Evolutionary conservation across 2,113 vertebrate genomes (phyloP).

Genomic region (Otus sunia): DNA sequence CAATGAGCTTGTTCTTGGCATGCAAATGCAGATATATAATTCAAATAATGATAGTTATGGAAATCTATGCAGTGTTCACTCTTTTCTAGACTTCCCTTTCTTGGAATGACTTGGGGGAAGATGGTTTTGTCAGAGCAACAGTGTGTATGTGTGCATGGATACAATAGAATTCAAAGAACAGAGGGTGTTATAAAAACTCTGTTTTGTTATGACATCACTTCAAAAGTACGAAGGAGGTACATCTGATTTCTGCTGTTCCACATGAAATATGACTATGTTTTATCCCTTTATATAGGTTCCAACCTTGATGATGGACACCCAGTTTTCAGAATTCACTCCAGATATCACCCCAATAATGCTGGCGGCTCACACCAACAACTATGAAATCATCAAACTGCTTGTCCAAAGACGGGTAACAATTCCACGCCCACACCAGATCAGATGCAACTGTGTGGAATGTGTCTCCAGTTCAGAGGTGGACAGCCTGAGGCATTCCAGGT

Average conservation of each 20-base stretch:
- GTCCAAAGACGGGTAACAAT: conserved; percentile 93
- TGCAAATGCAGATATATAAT: neutral
- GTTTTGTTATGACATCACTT: neutral
- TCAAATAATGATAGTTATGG: neutral
- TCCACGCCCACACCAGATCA: conserved; percentile 94
- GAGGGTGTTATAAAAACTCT: neutral
- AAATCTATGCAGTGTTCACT: neutral
- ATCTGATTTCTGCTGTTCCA: neutral
- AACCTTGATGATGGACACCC: conserved; percentile 92
- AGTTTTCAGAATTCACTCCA: conserved; percentile 97
- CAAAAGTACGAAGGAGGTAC: neutral
- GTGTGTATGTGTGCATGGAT: neutral
- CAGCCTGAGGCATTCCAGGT: conserved; percentile 93
- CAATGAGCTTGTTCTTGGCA: accelerated
- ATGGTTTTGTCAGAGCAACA: neutral
- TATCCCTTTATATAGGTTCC: conserved; percentile 80
- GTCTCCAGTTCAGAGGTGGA: conserved; percentile 97
- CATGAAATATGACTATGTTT: neutral
- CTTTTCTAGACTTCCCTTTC: neutral
- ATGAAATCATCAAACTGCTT: conserved; percentile 97
- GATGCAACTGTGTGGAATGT: conserved; percentile 96
- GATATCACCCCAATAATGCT: conserved; percentile 99
- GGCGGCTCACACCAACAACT: conserved; percentile 98
- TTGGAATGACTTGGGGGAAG: neutral
- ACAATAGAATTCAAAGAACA: neutral